These are phyloP conservation scores for Dinomys branickii DNA, from an alignment of 2,113 vertebrate species.

Conservation along the genomic window DNA sequence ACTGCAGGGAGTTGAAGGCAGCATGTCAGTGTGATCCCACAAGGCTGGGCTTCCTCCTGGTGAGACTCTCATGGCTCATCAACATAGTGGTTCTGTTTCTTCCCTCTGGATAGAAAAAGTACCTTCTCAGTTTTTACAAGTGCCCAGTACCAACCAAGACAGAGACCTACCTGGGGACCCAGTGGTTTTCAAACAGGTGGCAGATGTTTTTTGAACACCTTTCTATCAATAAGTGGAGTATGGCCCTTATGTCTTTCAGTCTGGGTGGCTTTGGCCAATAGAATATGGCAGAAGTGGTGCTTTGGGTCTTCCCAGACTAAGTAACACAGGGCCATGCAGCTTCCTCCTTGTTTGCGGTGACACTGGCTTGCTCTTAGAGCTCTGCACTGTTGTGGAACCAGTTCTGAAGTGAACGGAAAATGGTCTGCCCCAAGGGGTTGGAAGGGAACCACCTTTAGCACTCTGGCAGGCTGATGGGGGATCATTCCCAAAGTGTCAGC, in stretches of 20 bases:
- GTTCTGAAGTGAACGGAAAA: too few relatives aligned
- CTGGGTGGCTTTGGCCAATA: not conserved
- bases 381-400: too few relatives aligned
- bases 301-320: not conserved
- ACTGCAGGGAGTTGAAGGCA: accelerated
- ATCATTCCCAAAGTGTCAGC: too few relatives aligned
- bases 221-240: accelerated
- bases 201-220: not conserved
- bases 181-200: not conserved
- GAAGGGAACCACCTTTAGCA: too few relatives aligned
- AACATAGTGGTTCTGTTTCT: not conserved
- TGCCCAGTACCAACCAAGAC: not conserved
- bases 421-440: too few relatives aligned
- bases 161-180: accelerated
- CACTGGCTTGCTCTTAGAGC: not conserved
- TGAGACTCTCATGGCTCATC: not conserved
- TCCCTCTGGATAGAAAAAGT: not conserved
- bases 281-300: not conserved
- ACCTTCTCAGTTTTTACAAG: not conserved
- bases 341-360: not conserved
- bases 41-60: not conserved
- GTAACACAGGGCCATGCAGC: not conserved
- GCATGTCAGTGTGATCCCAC: accelerated
- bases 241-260: not conserved
- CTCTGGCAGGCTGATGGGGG: too few relatives aligned